Evolutionary conservation across 2,888 invertebrate genomes (phyloP), one percentile per base, ranked within the genome.

Genomic region (Rhopalosiphum nymphaeae): DNA sequence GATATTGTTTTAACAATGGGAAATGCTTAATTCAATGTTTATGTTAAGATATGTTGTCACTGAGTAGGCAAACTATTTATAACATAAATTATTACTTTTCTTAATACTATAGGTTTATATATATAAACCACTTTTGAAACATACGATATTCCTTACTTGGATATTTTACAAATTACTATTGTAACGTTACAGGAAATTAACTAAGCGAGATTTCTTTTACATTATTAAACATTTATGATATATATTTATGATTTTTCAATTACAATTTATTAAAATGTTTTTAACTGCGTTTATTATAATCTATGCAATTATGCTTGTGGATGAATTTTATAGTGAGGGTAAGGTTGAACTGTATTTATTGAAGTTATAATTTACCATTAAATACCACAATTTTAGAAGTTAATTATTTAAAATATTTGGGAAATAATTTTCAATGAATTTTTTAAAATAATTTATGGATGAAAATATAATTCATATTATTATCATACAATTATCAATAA

Each of bases 1-100:
- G 85, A 91, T 91, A 86, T 57, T 16, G 56, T n/a, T n/a, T 29
- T 85, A 57, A 86, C 85, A 84, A 91, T 91, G 88, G 53, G 11
- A 53, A 88, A 78, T 53, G 21, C 53, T 53, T 53, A 53, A 53
- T 53, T 78, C 9, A 57, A 21, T 53, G 53, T 53, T 53, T 16
- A 42, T 36, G 89, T n/a, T 57, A 61, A 13, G n/a, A 46, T 42
- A 84, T 53, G 26, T 84, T 42, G 42, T 84, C 53, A 56, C 29
- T 26, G 53, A 4, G 53, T 49, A 91, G 26, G 84, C 29, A 42
- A 42, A 53, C 13, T 26, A 42, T 53, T 84, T 42, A 42, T 21
- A 91, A 91, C 42, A 53, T 2, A 84, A 56, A 84, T 56, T 21
- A 84, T 84, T 21, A 84, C 4, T 53, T 53, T 84, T 26, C 9